Percentiles rank a stretch among this genome's conserved stretches.
phyloP scores from a whole-genome alignment of 2,113 vertebrate genomes.

The Mus musculus region GRCm39 chr5:36766001-36766500 shows the following conservation, averaged over 20 bases:
- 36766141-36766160: background rate
- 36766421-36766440: background rate
- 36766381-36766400: background rate
- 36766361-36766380: background rate
- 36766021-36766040: background rate
- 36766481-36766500: background rate
- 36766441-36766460: background rate
- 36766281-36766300: background rate
- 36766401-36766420: fast-evolving
- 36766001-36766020: too few species aligned
- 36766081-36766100: background rate
- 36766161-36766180: background rate
- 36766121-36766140: background rate
- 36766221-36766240: background rate
- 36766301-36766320: background rate
- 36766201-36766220: background rate
- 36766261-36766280: background rate
- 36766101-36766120: background rate
- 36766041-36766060: background rate
- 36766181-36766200: background rate
- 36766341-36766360: background rate
- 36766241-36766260: background rate
- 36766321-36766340: background rate
- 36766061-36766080: background rate
- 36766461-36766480: background rate